Conservation (phyloP, 2,113 vertebrate genomes). For the Callipepla californica region DNA sequence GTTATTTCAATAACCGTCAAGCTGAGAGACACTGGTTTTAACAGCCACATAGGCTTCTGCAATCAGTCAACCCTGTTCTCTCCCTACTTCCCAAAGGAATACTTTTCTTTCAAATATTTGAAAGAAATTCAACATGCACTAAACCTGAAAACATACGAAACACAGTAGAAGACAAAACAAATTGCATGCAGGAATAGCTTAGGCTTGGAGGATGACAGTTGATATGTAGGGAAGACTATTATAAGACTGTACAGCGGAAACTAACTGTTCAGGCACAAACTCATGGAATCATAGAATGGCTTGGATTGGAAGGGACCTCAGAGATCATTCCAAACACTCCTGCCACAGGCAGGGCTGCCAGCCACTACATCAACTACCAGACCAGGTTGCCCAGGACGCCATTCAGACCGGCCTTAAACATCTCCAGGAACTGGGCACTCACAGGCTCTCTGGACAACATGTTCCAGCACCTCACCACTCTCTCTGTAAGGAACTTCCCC, state of each 20-base stretch:
- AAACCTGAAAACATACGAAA: background rate
- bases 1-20: background rate
- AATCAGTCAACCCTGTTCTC: background rate
- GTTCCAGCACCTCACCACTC: too few species aligned
- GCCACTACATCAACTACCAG: too few species aligned
- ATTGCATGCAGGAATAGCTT: background rate
- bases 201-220: background rate
- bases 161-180: background rate
- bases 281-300: background rate
- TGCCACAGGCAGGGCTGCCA: too few species aligned
- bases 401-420: too few species aligned
- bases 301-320: too few species aligned
- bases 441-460: too few species aligned
- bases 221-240: background rate
- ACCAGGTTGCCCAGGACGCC: too few species aligned
- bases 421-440: too few species aligned
- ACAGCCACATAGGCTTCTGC: background rate
- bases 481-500: too few species aligned
- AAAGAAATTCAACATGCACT: background rate
- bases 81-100: accelerated
- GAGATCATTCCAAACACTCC: too few species aligned
- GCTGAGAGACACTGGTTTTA: background rate
- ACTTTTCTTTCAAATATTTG: background rate
- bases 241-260: background rate
- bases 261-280: background rate